Percentiles rank a stretch among this genome's conserved stretches.
Conservation (phyloP, 2,797 vertebrate species). For the Loris lydekkerianus region DNA sequence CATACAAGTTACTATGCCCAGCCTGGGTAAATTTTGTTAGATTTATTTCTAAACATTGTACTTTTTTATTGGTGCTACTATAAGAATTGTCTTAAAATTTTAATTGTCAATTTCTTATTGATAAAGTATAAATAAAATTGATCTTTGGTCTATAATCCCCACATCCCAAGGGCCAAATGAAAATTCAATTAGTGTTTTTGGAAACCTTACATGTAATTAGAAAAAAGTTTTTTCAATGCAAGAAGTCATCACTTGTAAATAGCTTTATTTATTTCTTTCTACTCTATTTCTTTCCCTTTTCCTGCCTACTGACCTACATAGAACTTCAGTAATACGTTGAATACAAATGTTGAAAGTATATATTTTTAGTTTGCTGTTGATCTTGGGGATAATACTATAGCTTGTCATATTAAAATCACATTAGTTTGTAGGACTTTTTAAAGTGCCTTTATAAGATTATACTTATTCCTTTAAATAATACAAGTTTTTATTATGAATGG, state of each 20-base stretch:
- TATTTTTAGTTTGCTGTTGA: not conserved
- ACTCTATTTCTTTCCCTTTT: not conserved
- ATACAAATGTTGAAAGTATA: not conserved
- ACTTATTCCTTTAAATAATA: not conserved
- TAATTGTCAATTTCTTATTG: not conserved
- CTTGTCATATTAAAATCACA: not conserved
- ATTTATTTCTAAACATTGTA: not conserved
- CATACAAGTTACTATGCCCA: no score
- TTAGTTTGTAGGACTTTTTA: not conserved
- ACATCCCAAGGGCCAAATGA: not conserved
- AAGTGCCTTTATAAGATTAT: not conserved
- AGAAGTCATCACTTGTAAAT: not conserved
- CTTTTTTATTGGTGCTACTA: not conserved
- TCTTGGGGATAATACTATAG: not conserved
- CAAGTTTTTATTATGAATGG: not conserved
- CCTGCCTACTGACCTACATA: not conserved
- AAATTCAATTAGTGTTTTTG: not conserved
- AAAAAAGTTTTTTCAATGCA: not conserved
- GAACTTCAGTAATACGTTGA: not conserved
- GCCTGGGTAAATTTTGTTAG: not conserved
- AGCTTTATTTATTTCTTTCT: not conserved
- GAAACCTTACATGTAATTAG: not conserved
- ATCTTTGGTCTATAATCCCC: no score
- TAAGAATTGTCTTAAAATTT: not conserved
- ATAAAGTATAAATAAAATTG: not conserved